phyloP scores from a whole-genome alignment of 1,140 invertebrate genomes.

The Halictus rubicundus region DNA sequence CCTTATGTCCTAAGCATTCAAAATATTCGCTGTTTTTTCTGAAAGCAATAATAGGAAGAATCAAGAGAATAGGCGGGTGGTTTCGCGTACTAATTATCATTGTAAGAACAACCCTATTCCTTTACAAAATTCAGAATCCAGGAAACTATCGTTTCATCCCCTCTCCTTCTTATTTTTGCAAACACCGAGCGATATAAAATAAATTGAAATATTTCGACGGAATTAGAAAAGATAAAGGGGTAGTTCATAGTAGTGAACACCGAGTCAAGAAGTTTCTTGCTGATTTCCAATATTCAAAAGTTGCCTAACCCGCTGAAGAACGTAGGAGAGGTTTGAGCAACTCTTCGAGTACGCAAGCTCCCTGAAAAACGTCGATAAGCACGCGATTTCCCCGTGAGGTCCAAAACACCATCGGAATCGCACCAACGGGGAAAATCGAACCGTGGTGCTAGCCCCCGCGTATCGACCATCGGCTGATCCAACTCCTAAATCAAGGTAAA shows the following conservation, averaged over 20 bases:
- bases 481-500: conserved; percentile 23
- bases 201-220: too few species aligned
- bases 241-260: background rate
- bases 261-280: background rate
- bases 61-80: too few species aligned
- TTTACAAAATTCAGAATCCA: too few species aligned
- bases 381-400: conserved; percentile 30
- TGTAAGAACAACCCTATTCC: too few species aligned
- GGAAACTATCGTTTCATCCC: too few species aligned
- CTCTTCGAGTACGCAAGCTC: conserved; percentile 74
- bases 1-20: too few species aligned
- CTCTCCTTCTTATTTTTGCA: too few species aligned
- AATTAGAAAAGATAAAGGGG: too few species aligned
- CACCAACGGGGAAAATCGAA: conserved; percentile 37
- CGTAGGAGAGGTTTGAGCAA: conserved; percentile 63
- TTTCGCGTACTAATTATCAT: too few species aligned
- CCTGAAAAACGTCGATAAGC: conserved; percentile 77
- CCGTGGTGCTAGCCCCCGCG: background rate
- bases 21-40: too few species aligned
- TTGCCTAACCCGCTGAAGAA: conserved; percentile 47
- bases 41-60: too few species aligned
- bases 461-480: background rate
- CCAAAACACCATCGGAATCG: conserved; percentile 10
- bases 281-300: conserved; percentile 46
- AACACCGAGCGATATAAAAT: too few species aligned